Evolutionary conservation across 2,113 vertebrate genomes (phyloP), one percentile per base, ranked within the genome.

Genomic region (Sceloporus undulatus): DNA sequence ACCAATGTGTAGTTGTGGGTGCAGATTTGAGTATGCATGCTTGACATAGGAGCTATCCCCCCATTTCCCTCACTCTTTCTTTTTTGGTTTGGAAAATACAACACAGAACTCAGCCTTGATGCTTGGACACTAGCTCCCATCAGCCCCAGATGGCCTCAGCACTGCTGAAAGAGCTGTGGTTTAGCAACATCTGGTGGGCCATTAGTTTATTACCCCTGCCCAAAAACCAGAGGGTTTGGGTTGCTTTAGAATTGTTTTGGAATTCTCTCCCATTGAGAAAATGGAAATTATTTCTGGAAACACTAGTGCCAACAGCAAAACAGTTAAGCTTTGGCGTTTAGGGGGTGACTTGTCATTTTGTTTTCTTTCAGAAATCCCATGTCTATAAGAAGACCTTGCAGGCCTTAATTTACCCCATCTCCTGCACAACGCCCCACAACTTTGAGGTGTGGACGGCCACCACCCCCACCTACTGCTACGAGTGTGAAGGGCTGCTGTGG

Each of bases 381-480:
- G 99, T 99, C 38, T 99, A 99, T 91, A 99, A 98, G 97, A 99
- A 99, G 97, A 99, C 98, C 9, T 96, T 99, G 65, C 99, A 99
- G 96, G 99, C 99, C 91, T 98, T 99, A 94, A 99, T 99, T 96
- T 99, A 99, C 94, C 99, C 99, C 79, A 99, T 99, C 94, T 99
- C 99, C 29, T 99, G 98, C 94, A 99, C 99, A 40, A 99, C 98
- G 2, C 99, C 99, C 0, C 99, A 99, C 94, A 99, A 99, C 96
- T 99, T 99, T 1, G 99, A 99, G 89, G 97, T 99, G 74, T 99
- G 99, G 99, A 98, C 98, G 0, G 98, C 98, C 89, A 99, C 98
- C 0, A 98, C 99, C 2, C 99, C 99, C 1, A 99, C 99, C 18
- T 99, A 99, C 96, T 99, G 99, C 97, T 99, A 99, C 0, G 99